A percentile compares a stretch with the other conserved stretches of the same genome.
These are phyloP conservation scores for Chalcosyrphus nemorum DNA, from an alignment of 2,888 invertebrate species.

Conservation along the genomic window DNA sequence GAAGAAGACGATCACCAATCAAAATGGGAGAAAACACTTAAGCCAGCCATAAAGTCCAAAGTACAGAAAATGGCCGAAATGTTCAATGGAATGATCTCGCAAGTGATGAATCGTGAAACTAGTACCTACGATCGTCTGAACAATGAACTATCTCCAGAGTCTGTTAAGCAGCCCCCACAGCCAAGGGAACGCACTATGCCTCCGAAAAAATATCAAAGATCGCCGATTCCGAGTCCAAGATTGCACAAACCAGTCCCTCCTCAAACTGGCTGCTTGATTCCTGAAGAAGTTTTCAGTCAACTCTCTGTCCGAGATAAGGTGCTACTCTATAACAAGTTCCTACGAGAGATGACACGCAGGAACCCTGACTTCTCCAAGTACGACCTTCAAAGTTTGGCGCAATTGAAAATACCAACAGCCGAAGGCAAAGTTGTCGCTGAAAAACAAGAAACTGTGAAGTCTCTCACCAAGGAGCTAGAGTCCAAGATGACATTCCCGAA, in stretches of 20 bases:
- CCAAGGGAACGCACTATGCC: background rate
- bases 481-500: slow-evolving; percentile 66
- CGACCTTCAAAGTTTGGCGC: background rate
- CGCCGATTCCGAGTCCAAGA: slow-evolving; percentile 18
- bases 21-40: slow-evolving; percentile 26
- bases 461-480: slow-evolving; percentile 76
- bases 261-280: slow-evolving; percentile 75
- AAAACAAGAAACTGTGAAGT: slow-evolving; percentile 77
- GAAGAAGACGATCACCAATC: background rate
- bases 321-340: slow-evolving; percentile 78
- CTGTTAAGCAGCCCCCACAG: slow-evolving; percentile 4
- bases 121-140: slow-evolving; percentile 74
- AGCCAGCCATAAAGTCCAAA: slow-evolving; percentile 65
- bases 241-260: background rate
- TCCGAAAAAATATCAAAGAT: background rate
- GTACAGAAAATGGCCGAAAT: slow-evolving; percentile 79
- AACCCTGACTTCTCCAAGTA: slow-evolving; percentile 77
- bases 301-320: slow-evolving; percentile 80
- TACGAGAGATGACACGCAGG: slow-evolving; percentile 77
- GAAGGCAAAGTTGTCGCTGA: slow-evolving; percentile 76
- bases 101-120: slow-evolving; percentile 75
- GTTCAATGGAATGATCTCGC: slow-evolving; percentile 78
- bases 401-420: background rate
- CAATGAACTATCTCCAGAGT: slow-evolving; percentile 72
- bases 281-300: slow-evolving; percentile 78